These are phyloP conservation scores for Meandrina meandrites DNA, from an alignment of 92 coral and sea anemone genomes.

Conservation along the genomic window DNA sequence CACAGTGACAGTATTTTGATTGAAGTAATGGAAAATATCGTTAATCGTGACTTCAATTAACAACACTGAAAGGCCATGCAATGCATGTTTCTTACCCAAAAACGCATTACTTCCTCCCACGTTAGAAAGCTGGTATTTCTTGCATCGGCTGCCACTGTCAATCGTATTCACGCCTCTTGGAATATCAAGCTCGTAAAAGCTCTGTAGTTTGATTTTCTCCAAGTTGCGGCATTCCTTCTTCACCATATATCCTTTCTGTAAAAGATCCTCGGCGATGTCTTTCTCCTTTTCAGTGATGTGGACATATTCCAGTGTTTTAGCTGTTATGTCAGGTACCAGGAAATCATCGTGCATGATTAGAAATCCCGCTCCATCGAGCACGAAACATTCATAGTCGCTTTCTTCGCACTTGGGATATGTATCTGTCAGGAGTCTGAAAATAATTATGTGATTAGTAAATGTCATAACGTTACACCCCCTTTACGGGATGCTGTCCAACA, in stretches of 20 bases:
- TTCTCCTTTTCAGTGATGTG: slow-evolving; percentile 67
- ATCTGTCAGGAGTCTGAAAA: slow-evolving; percentile 55
- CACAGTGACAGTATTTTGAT: too few species aligned
- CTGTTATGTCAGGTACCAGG: slow-evolving; percentile 37
- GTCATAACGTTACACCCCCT: too few species aligned
- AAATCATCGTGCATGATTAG: slow-evolving; percentile 63
- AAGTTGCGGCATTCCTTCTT: slow-evolving; percentile 50
- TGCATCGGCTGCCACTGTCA: slow-evolving; percentile 14
- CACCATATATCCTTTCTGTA: slow-evolving; percentile 40
- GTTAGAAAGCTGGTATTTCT: slow-evolving; percentile 39
- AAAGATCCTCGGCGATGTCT: slow-evolving; percentile 53
- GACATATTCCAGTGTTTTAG: slow-evolving; percentile 20
- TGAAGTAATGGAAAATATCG: too few species aligned
- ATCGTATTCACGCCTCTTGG: slow-evolving; percentile 45
- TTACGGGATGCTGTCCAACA: too few species aligned
- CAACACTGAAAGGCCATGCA: too few species aligned
- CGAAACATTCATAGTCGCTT: slow-evolving; percentile 51
- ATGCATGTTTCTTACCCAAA: slow-evolving; percentile 24
- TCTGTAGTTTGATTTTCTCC: slow-evolving; percentile 44
- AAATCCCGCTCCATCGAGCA: slow-evolving; percentile 61
- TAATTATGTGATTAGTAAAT: too few species aligned
- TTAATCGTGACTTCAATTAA: too few species aligned
- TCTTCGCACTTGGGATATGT: slow-evolving; percentile 49
- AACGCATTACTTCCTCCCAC: slow-evolving; percentile 45
- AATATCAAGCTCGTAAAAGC: slow-evolving; percentile 51